phyloP scores from a whole-genome alignment of 2,113 vertebrate species.

The Mirounga angustirostris region DNA sequence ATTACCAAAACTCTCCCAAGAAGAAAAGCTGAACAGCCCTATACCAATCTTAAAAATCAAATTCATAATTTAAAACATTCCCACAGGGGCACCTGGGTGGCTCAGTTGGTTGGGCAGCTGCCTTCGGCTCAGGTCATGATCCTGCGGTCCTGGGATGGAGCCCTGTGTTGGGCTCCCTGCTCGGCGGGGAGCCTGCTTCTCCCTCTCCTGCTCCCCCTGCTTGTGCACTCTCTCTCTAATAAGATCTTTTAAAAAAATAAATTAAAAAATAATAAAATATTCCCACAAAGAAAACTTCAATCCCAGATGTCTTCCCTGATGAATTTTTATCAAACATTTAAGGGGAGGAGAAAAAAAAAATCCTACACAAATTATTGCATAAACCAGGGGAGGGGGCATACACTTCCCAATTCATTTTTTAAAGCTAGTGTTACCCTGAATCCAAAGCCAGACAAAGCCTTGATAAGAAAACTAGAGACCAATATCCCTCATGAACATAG shows the following conservation, averaged over 20 bases:
- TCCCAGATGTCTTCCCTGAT: neutral
- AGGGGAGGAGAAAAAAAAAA: neutral
- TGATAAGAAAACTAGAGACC: neutral
- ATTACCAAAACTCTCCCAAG: conserved; percentile 11
- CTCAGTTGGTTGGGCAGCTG: neutral
- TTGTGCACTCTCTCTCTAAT: too few relatives aligned
- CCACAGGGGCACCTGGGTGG: neutral
- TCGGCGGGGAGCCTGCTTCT: neutral
- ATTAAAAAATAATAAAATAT: neutral
- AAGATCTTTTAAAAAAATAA: too few relatives aligned
- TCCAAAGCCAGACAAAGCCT: neutral
- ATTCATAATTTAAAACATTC: conserved; percentile 14
- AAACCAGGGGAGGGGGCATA: neutral
- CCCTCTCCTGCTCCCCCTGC: too few relatives aligned
- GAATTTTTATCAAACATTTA: conserved; percentile 7
- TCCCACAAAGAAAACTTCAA: conserved; percentile 13
- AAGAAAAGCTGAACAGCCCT: neutral
- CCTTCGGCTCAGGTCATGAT: neutral
- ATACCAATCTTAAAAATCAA: neutral
- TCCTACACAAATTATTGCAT: conserved; percentile 2
- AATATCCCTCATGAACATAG: neutral
- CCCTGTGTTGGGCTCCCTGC: too few relatives aligned
- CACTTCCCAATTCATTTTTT: neutral
- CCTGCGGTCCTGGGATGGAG: too few relatives aligned
- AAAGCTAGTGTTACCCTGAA: neutral